A percentile compares a stretch with the other conserved stretches of the same genome.
These are phyloP conservation scores for Epiblema foenella DNA, from an alignment of 2,888 invertebrate species.

Conservation along the genomic window DNA sequence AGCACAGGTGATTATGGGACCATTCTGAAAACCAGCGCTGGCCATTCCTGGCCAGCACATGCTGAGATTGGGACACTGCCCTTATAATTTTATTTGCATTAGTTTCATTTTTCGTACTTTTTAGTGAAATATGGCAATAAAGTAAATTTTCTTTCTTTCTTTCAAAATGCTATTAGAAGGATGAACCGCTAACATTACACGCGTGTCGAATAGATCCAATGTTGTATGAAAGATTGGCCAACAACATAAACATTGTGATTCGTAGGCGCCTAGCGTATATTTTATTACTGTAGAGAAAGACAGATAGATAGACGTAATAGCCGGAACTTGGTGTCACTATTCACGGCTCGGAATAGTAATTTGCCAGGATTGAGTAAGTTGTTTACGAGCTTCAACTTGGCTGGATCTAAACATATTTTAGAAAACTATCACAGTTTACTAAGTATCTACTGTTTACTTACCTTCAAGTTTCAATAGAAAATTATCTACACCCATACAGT, in stretches of 20 bases:
- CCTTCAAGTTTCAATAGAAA: no score
- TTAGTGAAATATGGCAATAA: no score
- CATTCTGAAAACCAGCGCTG: no score
- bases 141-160: no score
- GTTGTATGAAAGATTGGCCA: slow-evolving; percentile 33
- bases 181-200: neutral
- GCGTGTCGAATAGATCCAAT: neutral
- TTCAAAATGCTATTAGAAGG: no score
- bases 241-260: slow-evolving; percentile 41
- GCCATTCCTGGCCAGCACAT: no score
- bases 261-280: slow-evolving; percentile 47
- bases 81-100: no score
- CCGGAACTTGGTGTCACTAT: slow-evolving; percentile 32
- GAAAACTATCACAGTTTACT: neutral
- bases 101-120: no score
- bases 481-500: no score
- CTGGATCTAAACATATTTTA: slow-evolving; percentile 4
- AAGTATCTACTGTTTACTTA: neutral
- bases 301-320: slow-evolving; percentile 29
- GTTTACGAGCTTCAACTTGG: slow-evolving; percentile 14
- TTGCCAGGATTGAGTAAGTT: slow-evolving; percentile 19
- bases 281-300: slow-evolving; percentile 44
- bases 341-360: slow-evolving; percentile 31
- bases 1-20: no score
- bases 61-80: no score